These are phyloP conservation scores for Odontamblyopus lacepedii DNA, from an alignment of 2,797 vertebrate species.

Conservation along the genomic window DNA sequence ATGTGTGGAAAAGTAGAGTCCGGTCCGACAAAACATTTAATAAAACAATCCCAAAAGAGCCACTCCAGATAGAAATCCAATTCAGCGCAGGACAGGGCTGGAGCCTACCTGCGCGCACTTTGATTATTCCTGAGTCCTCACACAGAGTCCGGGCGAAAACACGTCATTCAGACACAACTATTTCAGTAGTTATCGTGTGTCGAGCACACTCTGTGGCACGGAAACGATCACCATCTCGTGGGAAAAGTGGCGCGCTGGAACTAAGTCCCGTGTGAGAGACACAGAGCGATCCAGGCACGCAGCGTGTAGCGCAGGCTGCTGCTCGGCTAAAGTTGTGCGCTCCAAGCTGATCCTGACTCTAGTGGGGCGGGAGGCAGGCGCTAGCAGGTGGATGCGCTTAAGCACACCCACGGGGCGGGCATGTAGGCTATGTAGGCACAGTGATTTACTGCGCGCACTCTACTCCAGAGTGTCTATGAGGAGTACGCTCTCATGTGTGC, in stretches of 20 bases:
- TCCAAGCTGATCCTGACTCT: slow-evolving; percentile 25
- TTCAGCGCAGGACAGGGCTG: slow-evolving; percentile 33
- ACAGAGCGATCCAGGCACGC: slow-evolving; percentile 44
- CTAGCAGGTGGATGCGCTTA: slow-evolving; percentile 81
- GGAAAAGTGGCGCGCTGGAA: slow-evolving; percentile 23
- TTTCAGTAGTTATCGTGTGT: slow-evolving; percentile 34
- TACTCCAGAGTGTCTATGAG: background rate
- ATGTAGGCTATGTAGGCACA: slow-evolving; percentile 19
- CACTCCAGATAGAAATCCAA: slow-evolving; percentile 55
- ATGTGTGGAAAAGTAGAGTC: slow-evolving; percentile 53
- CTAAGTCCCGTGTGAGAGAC: slow-evolving; percentile 49
- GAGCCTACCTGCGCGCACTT: slow-evolving; percentile 62
- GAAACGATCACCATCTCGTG: slow-evolving; percentile 51
- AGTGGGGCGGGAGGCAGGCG: slow-evolving; percentile 52
- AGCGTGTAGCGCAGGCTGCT: slow-evolving; percentile 20
- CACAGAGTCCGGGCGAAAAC: slow-evolving; percentile 18
- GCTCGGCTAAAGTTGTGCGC: slow-evolving; percentile 62
- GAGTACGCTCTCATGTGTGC: background rate
- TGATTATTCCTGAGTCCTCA: slow-evolving; percentile 38
- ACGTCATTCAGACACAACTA: slow-evolving; percentile 26
- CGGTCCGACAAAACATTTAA: slow-evolving; percentile 61
- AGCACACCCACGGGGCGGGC: slow-evolving; percentile 78
- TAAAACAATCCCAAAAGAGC: slow-evolving; percentile 61
- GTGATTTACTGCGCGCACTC: slow-evolving; percentile 13
- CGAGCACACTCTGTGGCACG: slow-evolving; percentile 21